Percentiles rank a stretch among this genome's conserved stretches.
These are phyloP conservation scores for Leptodactylus fallax DNA, from an alignment of 2,797 vertebrate species.

Conservation along the genomic window DNA sequence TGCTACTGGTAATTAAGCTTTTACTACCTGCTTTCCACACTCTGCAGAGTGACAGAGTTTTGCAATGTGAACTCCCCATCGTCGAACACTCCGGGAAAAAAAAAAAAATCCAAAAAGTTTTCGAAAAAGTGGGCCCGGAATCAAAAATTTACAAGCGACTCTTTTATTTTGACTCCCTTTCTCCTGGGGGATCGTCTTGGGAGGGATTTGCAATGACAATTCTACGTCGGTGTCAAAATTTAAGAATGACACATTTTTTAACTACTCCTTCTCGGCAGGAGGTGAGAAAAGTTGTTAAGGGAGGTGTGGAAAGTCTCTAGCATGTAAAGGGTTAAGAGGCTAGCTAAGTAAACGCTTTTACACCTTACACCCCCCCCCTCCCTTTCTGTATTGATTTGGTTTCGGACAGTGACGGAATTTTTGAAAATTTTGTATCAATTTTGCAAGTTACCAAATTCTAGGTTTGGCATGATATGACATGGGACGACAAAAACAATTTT, in stretches of 20 bases:
- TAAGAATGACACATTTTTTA: too few relatives aligned
- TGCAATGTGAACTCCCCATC: conserved; percentile 63
- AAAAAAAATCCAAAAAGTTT: neutral
- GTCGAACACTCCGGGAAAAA: conserved; percentile 59
- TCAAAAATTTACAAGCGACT: neutral
- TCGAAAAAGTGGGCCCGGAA: neutral
- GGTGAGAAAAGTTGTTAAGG: neutral
- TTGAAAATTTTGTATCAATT: neutral
- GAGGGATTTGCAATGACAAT: neutral
- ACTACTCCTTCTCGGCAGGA: too few relatives aligned
- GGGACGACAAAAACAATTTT: neutral
- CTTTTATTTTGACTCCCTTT: too few relatives aligned
- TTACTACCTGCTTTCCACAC: conserved; percentile 77
- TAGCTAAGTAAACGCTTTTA: too few relatives aligned
- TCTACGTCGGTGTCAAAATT: too few relatives aligned
- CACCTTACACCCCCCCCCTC: neutral
- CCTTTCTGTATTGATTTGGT: too few relatives aligned
- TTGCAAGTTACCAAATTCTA: neutral
- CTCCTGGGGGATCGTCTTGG: neutral
- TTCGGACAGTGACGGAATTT: too few relatives aligned
- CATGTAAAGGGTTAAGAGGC: too few relatives aligned
- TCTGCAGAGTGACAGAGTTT: conserved; percentile 69
- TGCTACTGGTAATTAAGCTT: conserved; percentile 78
- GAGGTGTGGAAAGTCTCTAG: neutral
- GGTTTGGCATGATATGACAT: too few relatives aligned